Conservation (phyloP, 2,797 vertebrate genomes). For the Enteromius paludinosus region DNA sequence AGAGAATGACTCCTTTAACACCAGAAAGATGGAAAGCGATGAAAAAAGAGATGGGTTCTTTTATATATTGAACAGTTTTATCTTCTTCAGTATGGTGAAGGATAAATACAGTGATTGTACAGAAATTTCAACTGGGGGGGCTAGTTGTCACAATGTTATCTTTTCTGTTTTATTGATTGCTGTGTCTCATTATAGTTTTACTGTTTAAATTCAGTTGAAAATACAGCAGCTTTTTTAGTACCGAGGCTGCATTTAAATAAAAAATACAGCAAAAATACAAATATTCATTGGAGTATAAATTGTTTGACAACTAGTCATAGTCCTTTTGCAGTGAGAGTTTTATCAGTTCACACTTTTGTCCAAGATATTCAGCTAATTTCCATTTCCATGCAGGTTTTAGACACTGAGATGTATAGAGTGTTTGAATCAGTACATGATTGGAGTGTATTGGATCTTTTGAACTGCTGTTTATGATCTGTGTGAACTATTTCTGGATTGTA, state of each 20-base stretch:
- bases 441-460: background rate
- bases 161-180: background rate
- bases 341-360: background rate
- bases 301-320: background rate
- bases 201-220: background rate
- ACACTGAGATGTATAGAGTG: background rate
- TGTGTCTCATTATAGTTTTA: background rate
- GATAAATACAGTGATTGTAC: background rate
- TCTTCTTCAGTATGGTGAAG: background rate
- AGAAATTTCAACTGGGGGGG: background rate
- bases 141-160: background rate
- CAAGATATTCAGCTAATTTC: background rate
- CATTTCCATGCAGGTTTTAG: constrained; percentile 4
- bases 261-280: background rate
- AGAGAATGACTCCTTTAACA: constrained; percentile 23
- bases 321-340: background rate
- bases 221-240: background rate
- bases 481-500: background rate
- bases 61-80: background rate
- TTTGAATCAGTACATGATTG: background rate
- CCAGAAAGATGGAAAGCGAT: background rate
- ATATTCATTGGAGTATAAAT: background rate
- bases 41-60: background rate
- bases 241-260: background rate
- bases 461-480: background rate